These are phyloP conservation scores for Drosophila setosimentum DNA, from an alignment of 2,888 invertebrate species.

Conservation along the genomic window DNA sequence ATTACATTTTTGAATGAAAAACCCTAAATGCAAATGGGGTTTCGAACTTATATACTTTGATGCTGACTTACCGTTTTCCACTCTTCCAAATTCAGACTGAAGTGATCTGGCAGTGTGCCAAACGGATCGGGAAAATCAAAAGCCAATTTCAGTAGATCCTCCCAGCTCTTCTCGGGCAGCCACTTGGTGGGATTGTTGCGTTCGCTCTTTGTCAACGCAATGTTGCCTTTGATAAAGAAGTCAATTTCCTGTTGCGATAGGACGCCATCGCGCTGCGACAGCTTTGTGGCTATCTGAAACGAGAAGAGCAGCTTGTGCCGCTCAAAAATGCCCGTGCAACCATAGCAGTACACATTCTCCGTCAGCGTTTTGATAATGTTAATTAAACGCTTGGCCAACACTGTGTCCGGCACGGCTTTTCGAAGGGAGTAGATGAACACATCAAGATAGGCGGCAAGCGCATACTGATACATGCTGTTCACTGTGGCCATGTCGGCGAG, in stretches of 20 bases:
- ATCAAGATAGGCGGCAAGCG: constrained; percentile 92
- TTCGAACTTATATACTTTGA: background rate
- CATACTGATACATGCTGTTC: constrained; percentile 97
- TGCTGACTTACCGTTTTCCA: constrained; percentile 89
- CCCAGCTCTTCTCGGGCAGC: constrained; percentile 92
- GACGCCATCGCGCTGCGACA: constrained; percentile 89
- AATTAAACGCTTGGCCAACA: constrained; percentile 89
- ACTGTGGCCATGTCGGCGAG: constrained; percentile 95
- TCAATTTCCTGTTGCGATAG: constrained; percentile 91
- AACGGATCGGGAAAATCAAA: constrained; percentile 90
- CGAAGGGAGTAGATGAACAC: constrained; percentile 93
- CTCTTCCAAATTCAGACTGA: constrained; percentile 86
- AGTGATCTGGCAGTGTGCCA: constrained; percentile 88
- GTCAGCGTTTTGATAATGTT: constrained; percentile 95
- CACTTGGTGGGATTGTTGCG: constrained; percentile 89
- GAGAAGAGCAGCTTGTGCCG: constrained; percentile 95
- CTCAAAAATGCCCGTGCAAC: constrained; percentile 96
- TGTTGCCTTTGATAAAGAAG: constrained; percentile 96
- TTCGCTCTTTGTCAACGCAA: constrained; percentile 91
- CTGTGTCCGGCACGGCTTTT: constrained; percentile 93
- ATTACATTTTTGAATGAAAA: background rate
- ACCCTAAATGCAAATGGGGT: background rate
- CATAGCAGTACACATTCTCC: constrained; percentile 95
- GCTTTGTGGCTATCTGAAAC: constrained; percentile 94
- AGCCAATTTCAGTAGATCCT: constrained; percentile 91